Percentiles rank a stretch among this genome's conserved stretches.
Evolutionary conservation across 2,888 invertebrate species (phyloP).

Genomic region (Invenusta paracnida): DNA sequence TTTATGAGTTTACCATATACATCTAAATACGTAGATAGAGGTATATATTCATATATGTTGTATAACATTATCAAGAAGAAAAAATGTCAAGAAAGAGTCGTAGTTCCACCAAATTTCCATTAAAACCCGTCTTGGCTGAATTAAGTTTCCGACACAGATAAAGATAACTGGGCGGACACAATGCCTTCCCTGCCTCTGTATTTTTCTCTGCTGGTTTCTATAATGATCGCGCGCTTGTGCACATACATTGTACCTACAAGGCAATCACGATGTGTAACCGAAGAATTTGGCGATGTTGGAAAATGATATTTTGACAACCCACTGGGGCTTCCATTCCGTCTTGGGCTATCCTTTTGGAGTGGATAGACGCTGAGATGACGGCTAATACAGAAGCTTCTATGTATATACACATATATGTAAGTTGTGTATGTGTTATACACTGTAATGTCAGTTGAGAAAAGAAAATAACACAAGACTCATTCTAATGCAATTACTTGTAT

Average conservation of each 20-base stretch:
- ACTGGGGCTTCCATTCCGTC: not conserved
- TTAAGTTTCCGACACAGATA: not conserved
- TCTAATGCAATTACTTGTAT: not conserved
- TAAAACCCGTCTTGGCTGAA: not conserved
- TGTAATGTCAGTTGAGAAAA: not conserved
- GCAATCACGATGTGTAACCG: not conserved
- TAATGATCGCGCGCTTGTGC: not conserved
- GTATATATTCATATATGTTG: too few species aligned
- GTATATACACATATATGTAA: not conserved
- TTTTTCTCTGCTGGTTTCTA: not conserved
- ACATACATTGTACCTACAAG: too few species aligned
- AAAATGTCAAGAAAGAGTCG: not conserved
- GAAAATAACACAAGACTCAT: not conserved
- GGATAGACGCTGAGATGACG: too few species aligned
- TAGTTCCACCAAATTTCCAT: not conserved
- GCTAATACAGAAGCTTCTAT: not conserved
- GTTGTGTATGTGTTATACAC: too few species aligned
- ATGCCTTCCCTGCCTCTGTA: too few species aligned
- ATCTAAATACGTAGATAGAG: too few species aligned
- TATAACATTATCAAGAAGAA: too few species aligned
- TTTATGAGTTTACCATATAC: too few species aligned
- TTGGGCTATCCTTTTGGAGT: not conserved
- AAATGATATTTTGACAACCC: conserved; percentile 25
- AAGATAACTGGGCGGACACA: not conserved
- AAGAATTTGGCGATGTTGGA: not conserved